Conservation (phyloP, 92 coral and sea anemone genomes). For the Parazoanthus swiftii region DNA sequence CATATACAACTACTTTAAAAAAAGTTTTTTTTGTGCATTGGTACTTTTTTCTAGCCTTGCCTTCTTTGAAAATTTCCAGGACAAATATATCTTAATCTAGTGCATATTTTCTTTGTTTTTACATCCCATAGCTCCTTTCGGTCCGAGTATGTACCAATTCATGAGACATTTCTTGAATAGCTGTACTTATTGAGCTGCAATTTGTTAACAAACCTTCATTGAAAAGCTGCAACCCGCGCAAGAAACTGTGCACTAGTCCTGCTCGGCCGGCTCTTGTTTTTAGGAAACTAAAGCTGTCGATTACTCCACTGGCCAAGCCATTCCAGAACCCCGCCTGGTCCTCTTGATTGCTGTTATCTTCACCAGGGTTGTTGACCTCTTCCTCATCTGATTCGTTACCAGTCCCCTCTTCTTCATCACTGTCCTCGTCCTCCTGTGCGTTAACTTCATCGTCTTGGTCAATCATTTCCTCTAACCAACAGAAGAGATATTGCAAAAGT, state of each 20-base stretch:
- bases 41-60: no score
- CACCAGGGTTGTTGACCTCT: neutral
- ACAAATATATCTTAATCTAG: no score
- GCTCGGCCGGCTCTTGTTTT: neutral
- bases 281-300: neutral
- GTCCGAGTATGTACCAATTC: no score
- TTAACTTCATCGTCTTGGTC: slow-evolving; percentile 23
- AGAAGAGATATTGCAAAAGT: no score
- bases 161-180: no score
- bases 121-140: no score
- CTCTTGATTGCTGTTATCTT: neutral
- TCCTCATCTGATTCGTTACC: neutral
- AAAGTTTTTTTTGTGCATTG: no score
- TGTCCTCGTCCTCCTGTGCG: slow-evolving; percentile 45
- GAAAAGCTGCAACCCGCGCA: no score
- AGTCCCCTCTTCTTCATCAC: slow-evolving; percentile 26
- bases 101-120: no score
- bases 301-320: neutral
- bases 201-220: neutral
- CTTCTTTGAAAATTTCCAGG: no score
- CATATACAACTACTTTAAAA: no score
- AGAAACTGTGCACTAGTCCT: neutral
- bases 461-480: slow-evolving; percentile 9
- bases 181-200: no score
- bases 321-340: neutral